These are phyloP conservation scores for Polydrusus cervinus DNA, from an alignment of 2,888 invertebrate genomes.

Conservation along the genomic window DNA sequence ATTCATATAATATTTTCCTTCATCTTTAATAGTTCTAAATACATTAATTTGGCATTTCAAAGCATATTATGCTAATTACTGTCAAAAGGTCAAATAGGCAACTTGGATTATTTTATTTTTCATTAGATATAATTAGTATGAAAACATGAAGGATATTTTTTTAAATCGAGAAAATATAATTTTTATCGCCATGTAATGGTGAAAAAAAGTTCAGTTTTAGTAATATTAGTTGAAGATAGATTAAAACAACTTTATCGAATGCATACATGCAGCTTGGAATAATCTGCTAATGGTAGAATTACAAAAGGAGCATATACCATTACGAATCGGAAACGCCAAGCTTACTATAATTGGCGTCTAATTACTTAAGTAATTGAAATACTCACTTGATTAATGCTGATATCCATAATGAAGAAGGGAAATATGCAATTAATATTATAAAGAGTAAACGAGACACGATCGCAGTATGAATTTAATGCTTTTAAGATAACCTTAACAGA, in stretches of 20 bases:
- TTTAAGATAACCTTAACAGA: not conserved
- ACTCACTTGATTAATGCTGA: not conserved
- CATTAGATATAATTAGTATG: too few relatives aligned
- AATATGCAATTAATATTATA: not conserved
- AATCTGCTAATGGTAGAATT: constrained; percentile 6
- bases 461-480: not conserved
- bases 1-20: too few relatives aligned
- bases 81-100: too few relatives aligned
- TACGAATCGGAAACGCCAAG: not conserved
- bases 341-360: not conserved
- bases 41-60: too few relatives aligned
- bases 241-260: not conserved
- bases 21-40: too few relatives aligned
- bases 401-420: not conserved
- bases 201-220: too few relatives aligned
- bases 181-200: too few relatives aligned
- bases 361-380: not conserved
- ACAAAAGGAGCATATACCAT: not conserved
- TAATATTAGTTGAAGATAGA: too few relatives aligned
- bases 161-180: too few relatives aligned
- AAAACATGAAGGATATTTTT: too few relatives aligned
- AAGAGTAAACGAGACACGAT: not conserved
- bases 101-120: too few relatives aligned
- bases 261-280: not conserved
- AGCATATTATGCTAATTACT: too few relatives aligned